Evolutionary conservation across 1,140 invertebrate genomes (phyloP).

Genomic region (Neelides sp.): DNA sequence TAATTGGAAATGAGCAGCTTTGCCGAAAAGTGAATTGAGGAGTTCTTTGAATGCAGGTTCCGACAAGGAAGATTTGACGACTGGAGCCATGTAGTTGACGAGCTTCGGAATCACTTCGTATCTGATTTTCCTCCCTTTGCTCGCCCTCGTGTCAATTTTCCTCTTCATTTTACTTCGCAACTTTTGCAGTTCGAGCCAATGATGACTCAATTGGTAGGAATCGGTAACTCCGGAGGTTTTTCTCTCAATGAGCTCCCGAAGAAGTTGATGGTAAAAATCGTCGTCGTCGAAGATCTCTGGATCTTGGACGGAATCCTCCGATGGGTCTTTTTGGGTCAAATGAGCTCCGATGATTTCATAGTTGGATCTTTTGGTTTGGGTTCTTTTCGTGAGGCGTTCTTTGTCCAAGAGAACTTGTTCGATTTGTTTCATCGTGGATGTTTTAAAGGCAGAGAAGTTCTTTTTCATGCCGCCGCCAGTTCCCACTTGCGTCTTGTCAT

Average conservation of each 20-base stretch:
- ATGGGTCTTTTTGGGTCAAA: slow-evolving; percentile 19
- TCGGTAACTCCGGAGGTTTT: slow-evolving; percentile 71
- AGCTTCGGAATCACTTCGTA: slow-evolving; percentile 82
- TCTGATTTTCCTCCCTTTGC: slow-evolving; percentile 79
- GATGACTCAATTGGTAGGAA: slow-evolving; percentile 61
- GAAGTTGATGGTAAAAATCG: slow-evolving; percentile 89
- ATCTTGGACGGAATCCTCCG: slow-evolving; percentile 38
- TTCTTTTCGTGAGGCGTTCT: slow-evolving; percentile 58
- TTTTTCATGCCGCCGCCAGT: slow-evolving; percentile 46
- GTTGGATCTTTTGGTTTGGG: slow-evolving; percentile 62
- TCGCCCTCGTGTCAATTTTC: slow-evolving; percentile 78
- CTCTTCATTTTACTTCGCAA: slow-evolving; percentile 76
- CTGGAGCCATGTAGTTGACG: slow-evolving; percentile 85
- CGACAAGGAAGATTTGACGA: slow-evolving; percentile 53
- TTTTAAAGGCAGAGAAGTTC: slow-evolving; percentile 52
- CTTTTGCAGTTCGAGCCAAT: slow-evolving; percentile 83
- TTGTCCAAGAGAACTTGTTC: slow-evolving; percentile 68
- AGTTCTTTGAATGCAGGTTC: slow-evolving; percentile 67
- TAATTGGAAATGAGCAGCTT: no score
- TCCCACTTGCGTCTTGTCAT: slow-evolving; percentile 68
- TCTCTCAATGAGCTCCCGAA: slow-evolving; percentile 81
- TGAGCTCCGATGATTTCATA: slow-evolving; percentile 56
- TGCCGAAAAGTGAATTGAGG: slow-evolving; percentile 67
- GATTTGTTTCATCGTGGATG: slow-evolving; percentile 70
- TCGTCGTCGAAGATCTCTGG: slow-evolving; percentile 88